A percentile compares a stretch with the other conserved stretches of the same genome.
These are phyloP conservation scores for Actinia tenebrosa DNA, from an alignment of 64 coral and sea anemone genomes.

Conservation along the genomic window DNA sequence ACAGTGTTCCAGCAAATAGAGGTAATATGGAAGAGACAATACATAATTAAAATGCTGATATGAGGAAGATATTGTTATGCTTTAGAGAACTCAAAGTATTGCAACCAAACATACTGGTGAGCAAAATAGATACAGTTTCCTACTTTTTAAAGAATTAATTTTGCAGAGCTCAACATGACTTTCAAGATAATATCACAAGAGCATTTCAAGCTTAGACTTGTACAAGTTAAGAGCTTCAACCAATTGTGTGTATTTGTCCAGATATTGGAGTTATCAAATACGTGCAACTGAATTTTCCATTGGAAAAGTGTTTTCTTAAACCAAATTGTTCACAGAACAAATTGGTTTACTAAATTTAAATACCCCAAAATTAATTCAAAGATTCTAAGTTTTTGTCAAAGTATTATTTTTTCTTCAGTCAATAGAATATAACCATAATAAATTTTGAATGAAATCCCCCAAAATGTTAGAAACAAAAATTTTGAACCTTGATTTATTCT, in stretches of 20 bases:
- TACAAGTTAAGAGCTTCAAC: not conserved
- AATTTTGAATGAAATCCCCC: too few relatives aligned
- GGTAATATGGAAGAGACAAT: not conserved
- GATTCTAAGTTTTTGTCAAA: not conserved
- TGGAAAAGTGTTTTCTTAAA: not conserved
- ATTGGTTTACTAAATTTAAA: not conserved
- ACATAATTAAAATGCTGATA: not conserved
- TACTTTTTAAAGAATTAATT: too few relatives aligned
- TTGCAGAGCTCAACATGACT: too few relatives aligned
- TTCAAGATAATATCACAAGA: too few relatives aligned
- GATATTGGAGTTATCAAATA: conserved; percentile 1
- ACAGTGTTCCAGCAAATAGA: not conserved
- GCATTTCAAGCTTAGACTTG: not conserved
- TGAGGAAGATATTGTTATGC: not conserved
- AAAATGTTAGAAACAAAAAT: not conserved
- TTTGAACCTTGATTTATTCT: not conserved
- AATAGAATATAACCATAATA: too few relatives aligned
- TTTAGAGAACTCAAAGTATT: too few relatives aligned
- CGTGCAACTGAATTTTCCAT: not conserved
- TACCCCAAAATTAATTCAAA: not conserved
- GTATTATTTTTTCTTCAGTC: not conserved
- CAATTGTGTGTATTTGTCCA: not conserved
- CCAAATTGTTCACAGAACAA: conserved; percentile 1
- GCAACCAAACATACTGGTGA: too few relatives aligned
- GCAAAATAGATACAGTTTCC: too few relatives aligned